phyloP scores from a whole-genome alignment of 2,888 invertebrate genomes.

The Aporophyla lueneburgensis region DNA sequence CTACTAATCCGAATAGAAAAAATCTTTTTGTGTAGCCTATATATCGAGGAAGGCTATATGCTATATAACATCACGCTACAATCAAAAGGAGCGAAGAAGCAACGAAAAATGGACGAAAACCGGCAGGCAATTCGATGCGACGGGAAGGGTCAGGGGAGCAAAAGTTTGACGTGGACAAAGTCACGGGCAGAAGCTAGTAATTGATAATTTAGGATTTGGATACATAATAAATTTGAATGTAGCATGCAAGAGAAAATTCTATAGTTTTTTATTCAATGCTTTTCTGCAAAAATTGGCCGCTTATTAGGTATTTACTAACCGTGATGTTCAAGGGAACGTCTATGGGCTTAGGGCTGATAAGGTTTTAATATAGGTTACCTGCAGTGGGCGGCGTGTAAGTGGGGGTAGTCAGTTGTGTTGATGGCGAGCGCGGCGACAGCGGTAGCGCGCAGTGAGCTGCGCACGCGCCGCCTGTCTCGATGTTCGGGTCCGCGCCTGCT shows the following conservation, averaged over 20 bases:
- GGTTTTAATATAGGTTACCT: conserved; percentile 66
- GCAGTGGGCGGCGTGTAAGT: conserved; percentile 86
- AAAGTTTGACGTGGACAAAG: no score
- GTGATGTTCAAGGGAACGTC: neutral
- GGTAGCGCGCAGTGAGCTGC: conserved; percentile 82
- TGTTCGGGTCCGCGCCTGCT: conserved; percentile 95
- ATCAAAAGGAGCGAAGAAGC: no score
- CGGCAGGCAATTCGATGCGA: no score
- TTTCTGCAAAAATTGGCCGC: neutral
- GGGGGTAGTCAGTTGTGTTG: conserved; percentile 70
- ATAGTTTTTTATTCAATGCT: neutral
- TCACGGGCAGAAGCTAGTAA: no score
- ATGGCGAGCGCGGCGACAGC: conserved; percentile 82
- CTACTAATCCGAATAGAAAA: no score
- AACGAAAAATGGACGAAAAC: no score
- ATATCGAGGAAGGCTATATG: no score
- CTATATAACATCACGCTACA: no score
- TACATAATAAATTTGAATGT: neutral
- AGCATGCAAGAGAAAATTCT: neutral
- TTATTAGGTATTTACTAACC: neutral
- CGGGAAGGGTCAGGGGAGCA: no score
- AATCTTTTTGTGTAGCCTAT: no score
- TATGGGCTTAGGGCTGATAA: neutral
- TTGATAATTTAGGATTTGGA: no score
- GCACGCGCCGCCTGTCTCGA: conserved; percentile 93